These are phyloP conservation scores for Brachymystax lenok DNA, from an alignment of 2,797 vertebrate species.

Conservation along the genomic window DNA sequence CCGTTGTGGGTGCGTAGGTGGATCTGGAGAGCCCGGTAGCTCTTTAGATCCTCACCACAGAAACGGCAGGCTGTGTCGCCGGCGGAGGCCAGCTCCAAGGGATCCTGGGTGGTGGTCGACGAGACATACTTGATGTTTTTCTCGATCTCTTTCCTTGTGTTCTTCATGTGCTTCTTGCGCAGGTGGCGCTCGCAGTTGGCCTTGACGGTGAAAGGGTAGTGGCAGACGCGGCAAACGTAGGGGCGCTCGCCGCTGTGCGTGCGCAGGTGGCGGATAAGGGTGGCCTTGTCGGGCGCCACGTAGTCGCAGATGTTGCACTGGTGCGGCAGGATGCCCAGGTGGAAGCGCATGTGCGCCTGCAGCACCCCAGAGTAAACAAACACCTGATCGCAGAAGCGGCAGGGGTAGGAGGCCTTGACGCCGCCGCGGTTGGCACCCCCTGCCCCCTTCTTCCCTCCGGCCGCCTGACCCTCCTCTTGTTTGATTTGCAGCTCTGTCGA, in stretches of 20 bases:
- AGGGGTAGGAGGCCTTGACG: conserved; percentile 87
- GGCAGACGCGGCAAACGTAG: conserved; percentile 95
- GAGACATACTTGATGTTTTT: conserved; percentile 94
- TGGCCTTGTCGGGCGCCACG: conserved; percentile 93
- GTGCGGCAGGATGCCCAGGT: conserved; percentile 91
- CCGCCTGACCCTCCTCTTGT: conserved; percentile 83
- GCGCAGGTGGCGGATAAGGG: conserved; percentile 92
- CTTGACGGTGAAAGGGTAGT: conserved; percentile 97
- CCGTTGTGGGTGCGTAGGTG: conserved; percentile 93
- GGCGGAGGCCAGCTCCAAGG: conserved; percentile 77
- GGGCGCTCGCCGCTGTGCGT: conserved; percentile 96
- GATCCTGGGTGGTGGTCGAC: conserved; percentile 75
- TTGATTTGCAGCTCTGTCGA: conserved; percentile 86
- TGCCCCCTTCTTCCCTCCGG: conserved; percentile 72
- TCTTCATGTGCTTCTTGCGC: conserved; percentile 95
- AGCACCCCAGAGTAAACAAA: conserved; percentile 90
- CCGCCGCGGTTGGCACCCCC: conserved; percentile 64
- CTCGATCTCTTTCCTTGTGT: conserved; percentile 94
- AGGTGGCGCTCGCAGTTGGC: conserved; percentile 98
- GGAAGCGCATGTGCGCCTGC: conserved; percentile 92
- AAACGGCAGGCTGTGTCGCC: conserved; percentile 85
- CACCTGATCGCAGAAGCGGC: conserved; percentile 93
- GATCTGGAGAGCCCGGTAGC: conserved; percentile 89
- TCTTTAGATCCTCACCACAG: conserved; percentile 90
- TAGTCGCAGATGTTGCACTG: conserved; percentile 98